Evolutionary conservation across 2,797 vertebrate genomes (phyloP), one percentile per base, ranked within the genome.

Genomic region (Lutjanus argentimaculatus): DNA sequence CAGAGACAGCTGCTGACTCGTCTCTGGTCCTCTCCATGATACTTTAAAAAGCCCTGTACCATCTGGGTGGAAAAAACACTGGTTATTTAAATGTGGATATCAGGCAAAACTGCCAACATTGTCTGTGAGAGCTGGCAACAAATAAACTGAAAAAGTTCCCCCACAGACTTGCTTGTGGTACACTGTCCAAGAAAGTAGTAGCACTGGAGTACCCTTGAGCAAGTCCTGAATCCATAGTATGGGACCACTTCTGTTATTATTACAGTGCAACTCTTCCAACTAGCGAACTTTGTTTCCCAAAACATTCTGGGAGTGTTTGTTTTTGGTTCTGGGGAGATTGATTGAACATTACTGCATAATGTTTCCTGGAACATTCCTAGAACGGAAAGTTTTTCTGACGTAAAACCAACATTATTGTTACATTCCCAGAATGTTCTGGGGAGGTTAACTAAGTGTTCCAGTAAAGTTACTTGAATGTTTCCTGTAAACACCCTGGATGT

Each of bases 1-100:
- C 79, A 82, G 59, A 84, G 84, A 68, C 83, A 85, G 83, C 77
- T 87, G 87, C 88, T 83, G 82, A 79, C 43, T 85, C 76, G 14
- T 85, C 64, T 58, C 79, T 59, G 67, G 72, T 71, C 55, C 59
- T 81, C 74, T 75, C 64, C 67, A 56, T 48, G 53, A 75, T 55
- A 53, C 75, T 80, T 75, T 67, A 79, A 83, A 80, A 81, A 71
- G 59, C 61, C 15, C 53, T 11, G 36, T 30, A 7, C 85, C 77
- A 87, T 88, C 89, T 87, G 83, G 72, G 64, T 87, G 83, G 59
- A 64, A 78, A 63, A 72, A 58, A n/a, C 59, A 65, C 22, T 9
- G 55, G 45, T 67, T 68, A 66, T 61, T 78, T 68, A 56, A 59
- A 72, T 56, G 25, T 45, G 56, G 56, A 62, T 59, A 75, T 67